Conservation (phyloP, 1,140 invertebrate species). For the Diploscapter pachys region DNA sequence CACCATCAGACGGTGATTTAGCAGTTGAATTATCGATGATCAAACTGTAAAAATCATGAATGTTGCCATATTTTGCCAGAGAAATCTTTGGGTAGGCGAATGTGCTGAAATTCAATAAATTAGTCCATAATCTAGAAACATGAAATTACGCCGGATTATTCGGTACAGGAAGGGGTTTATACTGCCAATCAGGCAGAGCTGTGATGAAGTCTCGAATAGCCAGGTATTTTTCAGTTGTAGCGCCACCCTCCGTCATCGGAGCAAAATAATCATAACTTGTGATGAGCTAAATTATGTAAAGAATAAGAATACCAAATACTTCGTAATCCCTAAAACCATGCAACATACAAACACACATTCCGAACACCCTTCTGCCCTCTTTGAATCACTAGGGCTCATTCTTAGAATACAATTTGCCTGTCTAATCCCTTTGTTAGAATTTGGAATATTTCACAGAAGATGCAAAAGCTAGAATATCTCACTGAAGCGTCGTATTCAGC, state of each 20-base stretch:
- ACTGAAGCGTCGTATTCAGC: slow-evolving; percentile 60
- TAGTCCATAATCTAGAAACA: neutral
- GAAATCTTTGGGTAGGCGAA: neutral
- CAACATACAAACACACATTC: no score
- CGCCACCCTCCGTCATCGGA: slow-evolving; percentile 23
- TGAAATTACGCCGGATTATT: slow-evolving; percentile 1
- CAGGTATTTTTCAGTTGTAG: neutral
- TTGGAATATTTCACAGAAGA: no score
- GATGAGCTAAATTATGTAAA: neutral
- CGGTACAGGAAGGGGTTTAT: slow-evolving; percentile 15
- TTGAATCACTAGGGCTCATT: no score
- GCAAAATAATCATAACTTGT: slow-evolving; percentile 34
- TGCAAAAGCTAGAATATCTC: neutral
- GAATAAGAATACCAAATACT: no score
- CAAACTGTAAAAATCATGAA: no score
- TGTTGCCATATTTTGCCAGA: neutral
- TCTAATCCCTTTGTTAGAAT: no score
- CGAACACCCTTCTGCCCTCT: no score
- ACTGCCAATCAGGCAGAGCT: slow-evolving; percentile 7
- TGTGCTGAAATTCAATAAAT: slow-evolving; percentile 2
- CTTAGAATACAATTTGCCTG: no score
- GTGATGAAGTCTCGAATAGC: slow-evolving; percentile 16
- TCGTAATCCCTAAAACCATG: no score
- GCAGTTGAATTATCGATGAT: no score
- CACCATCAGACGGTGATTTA: no score